Evolutionary conservation across 2,888 invertebrate species (phyloP).

Genomic region (Rutpela maculata): DNA sequence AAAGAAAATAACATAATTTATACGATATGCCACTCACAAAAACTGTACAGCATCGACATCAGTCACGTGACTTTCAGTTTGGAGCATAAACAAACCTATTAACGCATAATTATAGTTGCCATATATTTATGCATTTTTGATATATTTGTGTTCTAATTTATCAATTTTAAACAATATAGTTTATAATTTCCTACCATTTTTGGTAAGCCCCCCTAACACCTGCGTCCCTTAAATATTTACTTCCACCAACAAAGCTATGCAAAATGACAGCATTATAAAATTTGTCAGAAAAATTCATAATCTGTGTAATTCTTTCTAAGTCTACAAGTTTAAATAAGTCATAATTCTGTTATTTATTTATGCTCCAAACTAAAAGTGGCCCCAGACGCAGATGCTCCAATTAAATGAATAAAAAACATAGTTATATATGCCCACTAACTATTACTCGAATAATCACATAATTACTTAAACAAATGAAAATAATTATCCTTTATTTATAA

Average conservation of each 20-base stretch:
- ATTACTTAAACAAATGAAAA: conserved; percentile 23
- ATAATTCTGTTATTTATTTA: background rate
- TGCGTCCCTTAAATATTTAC: background rate
- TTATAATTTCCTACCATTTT: background rate
- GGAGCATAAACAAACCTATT: background rate
- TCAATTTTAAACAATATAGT: too few relatives aligned
- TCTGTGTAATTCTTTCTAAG: too few relatives aligned
- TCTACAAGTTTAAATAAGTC: background rate
- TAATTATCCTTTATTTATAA: background rate
- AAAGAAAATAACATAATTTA: background rate
- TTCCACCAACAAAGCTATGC: background rate
- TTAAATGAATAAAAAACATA: background rate
- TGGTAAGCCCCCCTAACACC: background rate
- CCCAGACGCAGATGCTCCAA: background rate
- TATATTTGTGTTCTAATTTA: background rate
- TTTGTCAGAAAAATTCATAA: too few relatives aligned
- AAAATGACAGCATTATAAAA: too few relatives aligned
- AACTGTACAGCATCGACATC: background rate
- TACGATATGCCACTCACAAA: background rate
- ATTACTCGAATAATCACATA: conserved; percentile 31
- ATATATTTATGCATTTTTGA: background rate
- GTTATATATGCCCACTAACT: conserved; percentile 23
- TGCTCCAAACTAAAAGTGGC: background rate
- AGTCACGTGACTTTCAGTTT: background rate
- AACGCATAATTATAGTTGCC: background rate